Percentiles rank a stretch among this genome's conserved stretches.
phyloP scores from a whole-genome alignment of 2,797 vertebrate genomes.

The Prunella strophiata region DNA sequence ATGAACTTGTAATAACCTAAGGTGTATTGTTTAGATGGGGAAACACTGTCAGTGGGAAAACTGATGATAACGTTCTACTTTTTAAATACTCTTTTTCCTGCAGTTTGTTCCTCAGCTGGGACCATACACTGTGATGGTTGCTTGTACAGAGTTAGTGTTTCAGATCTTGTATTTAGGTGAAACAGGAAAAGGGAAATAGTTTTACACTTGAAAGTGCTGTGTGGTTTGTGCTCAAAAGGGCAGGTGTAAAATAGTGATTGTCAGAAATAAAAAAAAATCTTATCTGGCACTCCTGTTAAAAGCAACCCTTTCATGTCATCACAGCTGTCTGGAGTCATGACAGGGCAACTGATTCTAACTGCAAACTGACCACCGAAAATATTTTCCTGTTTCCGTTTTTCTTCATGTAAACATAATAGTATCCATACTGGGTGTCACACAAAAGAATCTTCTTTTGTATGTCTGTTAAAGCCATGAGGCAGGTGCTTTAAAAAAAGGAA shows the following conservation, averaged over 20 bases:
- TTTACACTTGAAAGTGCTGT: not conserved
- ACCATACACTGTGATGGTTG: fast-evolving
- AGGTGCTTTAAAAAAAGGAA: not conserved
- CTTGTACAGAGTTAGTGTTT: not conserved
- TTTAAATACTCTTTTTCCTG: not conserved
- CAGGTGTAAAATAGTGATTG: not conserved
- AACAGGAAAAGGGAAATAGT: not conserved
- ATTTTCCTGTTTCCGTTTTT: not conserved
- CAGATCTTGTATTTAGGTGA: not conserved
- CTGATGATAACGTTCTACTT: fast-evolving
- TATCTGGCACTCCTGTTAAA: not conserved
- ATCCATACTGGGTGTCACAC: fast-evolving
- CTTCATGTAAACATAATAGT: not conserved
- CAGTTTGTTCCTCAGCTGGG: not conserved
- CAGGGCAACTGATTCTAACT: not conserved
- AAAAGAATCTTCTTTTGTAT: not conserved
- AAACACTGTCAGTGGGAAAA: not conserved
- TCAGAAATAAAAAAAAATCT: not conserved
- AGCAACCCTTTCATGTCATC: not conserved
- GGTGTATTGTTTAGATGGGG: not conserved
- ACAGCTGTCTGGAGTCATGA: not conserved
- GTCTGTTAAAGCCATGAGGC: not conserved
- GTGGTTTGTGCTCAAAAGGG: not conserved
- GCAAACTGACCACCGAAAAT: not conserved
- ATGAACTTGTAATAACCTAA: not conserved